Base-by-base conservation (phyloP, 2,113 vertebrate species). In the Hirundichthys speculiger region DNA sequence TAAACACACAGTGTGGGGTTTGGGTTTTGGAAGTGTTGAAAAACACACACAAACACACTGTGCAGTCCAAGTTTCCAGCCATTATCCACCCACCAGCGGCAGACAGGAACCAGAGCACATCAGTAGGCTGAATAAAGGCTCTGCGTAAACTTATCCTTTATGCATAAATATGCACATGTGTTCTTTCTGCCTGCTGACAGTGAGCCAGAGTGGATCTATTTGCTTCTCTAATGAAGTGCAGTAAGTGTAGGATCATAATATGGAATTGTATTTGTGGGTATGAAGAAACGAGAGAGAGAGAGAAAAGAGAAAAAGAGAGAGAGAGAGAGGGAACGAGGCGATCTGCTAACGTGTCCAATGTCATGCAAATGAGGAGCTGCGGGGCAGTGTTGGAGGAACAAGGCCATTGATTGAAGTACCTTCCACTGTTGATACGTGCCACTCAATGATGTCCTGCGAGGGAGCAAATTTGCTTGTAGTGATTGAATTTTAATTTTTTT, bases 391-490 rank as follows among this genome's bases (percentile, higher is more conserved):
- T 59, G 42, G 61, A 52, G 55, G 83, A 91, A 88, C 86, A 88
- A 90, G 87, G 79, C 83, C 85, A 79, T 79, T 88, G 86, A 90
- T 89, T 91, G 86, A 84, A 91, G 89, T 67, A 81, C 83, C 88
- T 84, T 71, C 68, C 77, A 53, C 69, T 55, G 61, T 63, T 73
- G 66, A 71, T 66, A 59, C 34, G 22, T 48, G 34, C 73, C 73
- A 68, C 80, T 90, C 82, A 69, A 38, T 62, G 39, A 69, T 75
- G 64, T 84, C 82, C 77, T 88, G 79, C 81, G 86, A 85, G 82
- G 81, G 79, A 82, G 79, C 75, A 88, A 80, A 90, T 91, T 82
- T 88, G 77, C 82, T 86, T 86, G 82, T 86, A 89, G 85, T 88
- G 83, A 88, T 87, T 89, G 86, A 86, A 88, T 88, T 84, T 69